Percentiles rank a stretch among this genome's conserved stretches.
These are phyloP conservation scores for Poecilia velifera DNA, from an alignment of 2,797 vertebrate species.

Conservation along the genomic window DNA sequence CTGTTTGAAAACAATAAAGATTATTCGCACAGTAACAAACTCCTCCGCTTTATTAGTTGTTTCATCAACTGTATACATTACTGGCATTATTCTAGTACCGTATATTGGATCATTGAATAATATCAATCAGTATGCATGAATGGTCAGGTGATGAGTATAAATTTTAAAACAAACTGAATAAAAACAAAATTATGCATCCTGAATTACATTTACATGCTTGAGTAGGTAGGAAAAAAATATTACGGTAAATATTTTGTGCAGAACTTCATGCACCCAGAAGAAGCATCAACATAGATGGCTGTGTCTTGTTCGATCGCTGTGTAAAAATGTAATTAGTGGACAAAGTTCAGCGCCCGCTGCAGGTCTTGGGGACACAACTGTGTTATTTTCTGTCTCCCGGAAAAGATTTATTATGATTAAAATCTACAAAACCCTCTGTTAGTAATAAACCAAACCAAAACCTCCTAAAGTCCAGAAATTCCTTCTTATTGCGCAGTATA, in stretches of 20 bases:
- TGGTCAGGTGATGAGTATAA: background rate
- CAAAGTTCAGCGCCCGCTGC: constrained; percentile 14
- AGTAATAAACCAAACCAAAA: constrained; percentile 52
- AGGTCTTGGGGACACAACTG: constrained; percentile 26
- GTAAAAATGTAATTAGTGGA: constrained; percentile 31
- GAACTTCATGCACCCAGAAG: background rate
- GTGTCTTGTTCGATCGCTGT: constrained; percentile 13
- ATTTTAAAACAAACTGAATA: background rate
- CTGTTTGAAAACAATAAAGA: constrained; percentile 7
- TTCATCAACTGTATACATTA: background rate
- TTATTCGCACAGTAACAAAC: background rate
- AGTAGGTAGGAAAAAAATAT: background rate
- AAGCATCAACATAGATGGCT: background rate
- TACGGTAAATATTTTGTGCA: background rate
- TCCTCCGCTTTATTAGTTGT: background rate
- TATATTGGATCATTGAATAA: background rate
- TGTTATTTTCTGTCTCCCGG: constrained; percentile 26
- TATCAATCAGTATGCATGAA: background rate
- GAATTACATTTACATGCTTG: background rate
- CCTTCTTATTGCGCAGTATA: constrained; percentile 33
- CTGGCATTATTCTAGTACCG: background rate
- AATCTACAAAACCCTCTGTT: constrained; percentile 49
- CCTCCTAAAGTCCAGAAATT: constrained; percentile 33
- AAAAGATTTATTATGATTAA: constrained; percentile 63
- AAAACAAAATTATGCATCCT: background rate